phyloP scores from a whole-genome alignment of 2,888 invertebrate species.

The Cheilosia impressa region DNA sequence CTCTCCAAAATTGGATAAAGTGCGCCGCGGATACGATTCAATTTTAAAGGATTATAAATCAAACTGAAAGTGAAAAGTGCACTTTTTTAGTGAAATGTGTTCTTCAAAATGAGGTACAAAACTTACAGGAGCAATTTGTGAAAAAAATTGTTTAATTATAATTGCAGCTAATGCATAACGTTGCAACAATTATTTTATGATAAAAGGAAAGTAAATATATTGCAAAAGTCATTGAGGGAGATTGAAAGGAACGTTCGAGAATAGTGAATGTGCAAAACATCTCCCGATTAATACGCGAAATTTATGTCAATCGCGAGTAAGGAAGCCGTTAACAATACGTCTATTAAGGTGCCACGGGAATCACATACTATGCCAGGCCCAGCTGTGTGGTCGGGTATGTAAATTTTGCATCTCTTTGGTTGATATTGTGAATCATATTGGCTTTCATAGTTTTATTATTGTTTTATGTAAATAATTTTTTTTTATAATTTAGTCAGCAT shows the following conservation, averaged over 20 bases:
- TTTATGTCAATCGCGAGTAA: conserved; percentile 57
- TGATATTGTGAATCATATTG: conserved; percentile 2
- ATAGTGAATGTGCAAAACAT: neutral
- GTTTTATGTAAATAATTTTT: conserved; percentile 36
- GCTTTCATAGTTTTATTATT: neutral
- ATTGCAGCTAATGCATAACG: neutral
- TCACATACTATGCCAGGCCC: conserved; percentile 83
- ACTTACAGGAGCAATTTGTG: neutral
- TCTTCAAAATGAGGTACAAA: conserved; percentile 26
- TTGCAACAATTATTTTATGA: conserved; percentile 35
- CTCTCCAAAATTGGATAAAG: conserved; percentile 5
- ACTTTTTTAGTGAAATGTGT: neutral
- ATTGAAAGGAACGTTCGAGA: conserved; percentile 18
- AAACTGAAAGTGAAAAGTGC: conserved; percentile 17
- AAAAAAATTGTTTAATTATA: conserved; percentile 3
- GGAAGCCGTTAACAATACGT: conserved; percentile 78
- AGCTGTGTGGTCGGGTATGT: conserved; percentile 84
- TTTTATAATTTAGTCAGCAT: neutral
- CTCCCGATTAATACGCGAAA: conserved; percentile 12
- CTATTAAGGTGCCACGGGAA: conserved; percentile 78
- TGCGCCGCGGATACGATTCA: conserved; percentile 7
- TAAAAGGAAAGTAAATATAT: neutral
- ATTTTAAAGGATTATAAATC: conserved; percentile 5
- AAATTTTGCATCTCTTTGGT: conserved; percentile 53
- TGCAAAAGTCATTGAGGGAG: neutral